Conservation (phyloP, 2,797 vertebrate species). For the Neomorphus geoffroyi region DNA sequence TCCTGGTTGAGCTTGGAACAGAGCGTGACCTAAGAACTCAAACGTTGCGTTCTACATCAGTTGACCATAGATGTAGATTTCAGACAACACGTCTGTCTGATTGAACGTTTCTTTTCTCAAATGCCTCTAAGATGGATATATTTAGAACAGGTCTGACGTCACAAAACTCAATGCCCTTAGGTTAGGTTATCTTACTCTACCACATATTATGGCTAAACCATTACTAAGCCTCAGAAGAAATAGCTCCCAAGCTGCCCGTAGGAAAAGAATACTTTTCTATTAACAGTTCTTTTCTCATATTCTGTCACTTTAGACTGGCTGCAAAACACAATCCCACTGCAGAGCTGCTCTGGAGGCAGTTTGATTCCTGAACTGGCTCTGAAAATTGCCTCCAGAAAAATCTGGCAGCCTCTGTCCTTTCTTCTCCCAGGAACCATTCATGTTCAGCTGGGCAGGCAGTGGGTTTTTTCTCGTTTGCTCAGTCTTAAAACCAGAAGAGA, state of each 20-base stretch:
- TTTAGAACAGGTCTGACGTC: background rate
- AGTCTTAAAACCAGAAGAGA: background rate
- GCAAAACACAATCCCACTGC: background rate
- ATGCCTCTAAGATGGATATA: background rate
- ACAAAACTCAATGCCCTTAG: background rate
- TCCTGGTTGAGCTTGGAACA: background rate
- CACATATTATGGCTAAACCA: background rate
- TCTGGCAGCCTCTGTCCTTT: background rate
- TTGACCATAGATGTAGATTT: background rate
- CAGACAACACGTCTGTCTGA: background rate
- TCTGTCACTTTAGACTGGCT: background rate
- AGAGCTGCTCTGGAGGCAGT: background rate
- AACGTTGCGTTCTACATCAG: background rate
- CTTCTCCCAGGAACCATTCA: background rate
- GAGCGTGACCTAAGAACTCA: slow-evolving; percentile 4
- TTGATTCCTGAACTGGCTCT: background rate
- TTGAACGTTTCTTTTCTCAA: background rate
- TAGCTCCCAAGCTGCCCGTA: background rate
- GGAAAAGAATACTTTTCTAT: background rate
- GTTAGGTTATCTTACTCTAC: background rate
- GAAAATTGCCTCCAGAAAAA: background rate
- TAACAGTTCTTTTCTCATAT: background rate
- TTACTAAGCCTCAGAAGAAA: background rate
- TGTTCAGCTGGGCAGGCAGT: background rate
- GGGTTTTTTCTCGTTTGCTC: background rate